Base-by-base conservation (phyloP, 2,888 invertebrate species). In the Sepiola atlantica region DNA sequence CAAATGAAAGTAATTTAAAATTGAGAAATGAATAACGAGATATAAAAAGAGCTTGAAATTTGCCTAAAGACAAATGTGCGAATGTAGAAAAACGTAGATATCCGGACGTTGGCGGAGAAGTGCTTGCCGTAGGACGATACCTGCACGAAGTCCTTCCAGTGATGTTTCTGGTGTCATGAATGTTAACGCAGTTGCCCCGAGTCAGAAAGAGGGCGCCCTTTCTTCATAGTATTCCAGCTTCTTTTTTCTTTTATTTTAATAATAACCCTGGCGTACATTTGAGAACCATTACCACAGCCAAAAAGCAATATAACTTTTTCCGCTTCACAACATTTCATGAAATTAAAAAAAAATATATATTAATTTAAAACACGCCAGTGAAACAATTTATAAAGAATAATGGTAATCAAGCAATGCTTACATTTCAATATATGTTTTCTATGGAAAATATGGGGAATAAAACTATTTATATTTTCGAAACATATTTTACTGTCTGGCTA, bases 41-140 rank as follows among this genome's bases (percentile, higher is more conserved):
- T 45, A 45, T 45, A 45, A 77, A n/a, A 77, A 77, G 16, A 77
- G 32, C n/a, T 32, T 77, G 16, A 32, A n/a, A 77, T n/a, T 77
- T 14, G 77, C 77, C 77, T 77, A 77, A 77, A 77, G 77, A 77
- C 77, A 77, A 77, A 77, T 18, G 4, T 45, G 77, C 77, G 32
- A 77, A 77, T n/a, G 77, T n/a, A n/a, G 77, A 77, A 77, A 77
- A 77, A 77, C 32, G 32, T 77, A 77, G n/a, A 77, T n/a, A 77
- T 77, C 77, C 77, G 77, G 77, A n/a, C 77, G 77, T 77, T 77
- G n/a, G 32, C 32, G 77, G 16, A 32, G 32, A 77, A 77, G n/a
- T 77, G 77, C 77, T 77, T 77, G 77, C 77, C 77, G 77, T 77
- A 77, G 77, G 77, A 77, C n/a, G 77, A n/a, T 77, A n/a, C 77